A percentile compares a stretch with the other conserved stretches of the same genome.
Conservation (phyloP, 2,888 invertebrate species). For the Andrena marginata region DNA sequence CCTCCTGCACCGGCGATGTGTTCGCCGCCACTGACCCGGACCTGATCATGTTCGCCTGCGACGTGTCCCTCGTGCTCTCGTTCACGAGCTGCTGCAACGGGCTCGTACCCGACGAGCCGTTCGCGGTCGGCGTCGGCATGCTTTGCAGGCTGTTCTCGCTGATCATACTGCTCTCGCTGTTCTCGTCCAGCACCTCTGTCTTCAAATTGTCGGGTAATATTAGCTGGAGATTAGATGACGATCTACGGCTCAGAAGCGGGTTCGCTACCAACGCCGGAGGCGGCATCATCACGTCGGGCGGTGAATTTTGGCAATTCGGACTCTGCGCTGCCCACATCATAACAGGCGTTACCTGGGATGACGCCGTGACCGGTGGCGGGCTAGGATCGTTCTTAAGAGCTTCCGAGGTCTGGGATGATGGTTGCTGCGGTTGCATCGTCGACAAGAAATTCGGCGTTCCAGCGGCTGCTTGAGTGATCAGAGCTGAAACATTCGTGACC, state of each 20-base stretch:
- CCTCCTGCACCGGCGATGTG: conserved; percentile 78
- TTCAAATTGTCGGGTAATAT: conserved; percentile 87
- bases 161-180: conserved; percentile 88
- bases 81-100: conserved; percentile 83
- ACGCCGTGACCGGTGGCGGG: conserved; percentile 74
- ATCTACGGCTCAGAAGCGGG: conserved; percentile 86
- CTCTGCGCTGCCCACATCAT: conserved; percentile 81
- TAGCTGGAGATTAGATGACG: conserved; percentile 86
- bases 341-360: conserved; percentile 78
- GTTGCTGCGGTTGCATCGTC: conserved; percentile 67
- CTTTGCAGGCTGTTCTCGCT: conserved; percentile 84
- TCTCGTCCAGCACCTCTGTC: conserved; percentile 90
- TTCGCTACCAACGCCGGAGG: conserved; percentile 88
- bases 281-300: conserved; percentile 90
- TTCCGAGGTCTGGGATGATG: conserved; percentile 68
- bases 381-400: conserved; percentile 81
- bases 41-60: conserved; percentile 75
- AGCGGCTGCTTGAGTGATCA: conserved; percentile 74
- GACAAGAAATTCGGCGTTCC: conserved; percentile 71
- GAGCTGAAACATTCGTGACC: conserved; percentile 62
- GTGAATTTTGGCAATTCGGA: conserved; percentile 71
- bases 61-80: conserved; percentile 84
- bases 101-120: conserved; percentile 73
- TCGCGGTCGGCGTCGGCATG: conserved; percentile 77
- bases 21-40: conserved; percentile 72